phyloP scores from a whole-genome alignment of 2,113 vertebrate species.

The Strigops habroptila region DNA sequence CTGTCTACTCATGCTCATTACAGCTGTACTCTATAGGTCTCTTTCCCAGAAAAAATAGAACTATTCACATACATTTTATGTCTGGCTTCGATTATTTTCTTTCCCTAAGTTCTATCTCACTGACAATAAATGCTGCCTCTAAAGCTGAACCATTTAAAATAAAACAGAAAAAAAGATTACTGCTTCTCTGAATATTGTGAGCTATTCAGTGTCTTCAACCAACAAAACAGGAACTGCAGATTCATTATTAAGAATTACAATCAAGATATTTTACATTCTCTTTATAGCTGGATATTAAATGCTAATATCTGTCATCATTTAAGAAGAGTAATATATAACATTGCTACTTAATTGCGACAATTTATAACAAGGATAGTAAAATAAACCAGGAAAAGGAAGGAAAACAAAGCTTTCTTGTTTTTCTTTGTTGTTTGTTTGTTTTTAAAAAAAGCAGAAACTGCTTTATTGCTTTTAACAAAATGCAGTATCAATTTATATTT shows the following conservation, averaged over 20 bases:
- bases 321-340: not conserved
- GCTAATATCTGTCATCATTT: not conserved
- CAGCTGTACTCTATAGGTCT: not conserved
- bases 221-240: not conserved
- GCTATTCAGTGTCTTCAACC: not conserved
- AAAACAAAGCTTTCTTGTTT: not conserved
- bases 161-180: not conserved
- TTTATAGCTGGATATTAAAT: not conserved
- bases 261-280: not conserved
- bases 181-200: not conserved
- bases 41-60: not conserved
- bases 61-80: not conserved
- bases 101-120: not conserved
- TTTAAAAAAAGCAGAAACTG: not conserved
- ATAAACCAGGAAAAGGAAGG: not conserved
- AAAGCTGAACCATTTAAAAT: not conserved
- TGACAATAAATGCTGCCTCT: not conserved
- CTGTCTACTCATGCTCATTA: not conserved
- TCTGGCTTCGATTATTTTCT: not conserved
- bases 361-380: not conserved
- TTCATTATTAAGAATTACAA: not conserved
- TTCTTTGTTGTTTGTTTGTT: not conserved
- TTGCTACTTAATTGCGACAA: not conserved
- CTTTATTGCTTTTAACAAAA: not conserved
- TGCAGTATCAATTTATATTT: not conserved